Percentiles rank a stretch among this genome's conserved stretches.
Evolutionary conservation across 53 echinoderm and acorn worm genomes (phyloP).

Genomic region (Apostichopus leukothele): DNA sequence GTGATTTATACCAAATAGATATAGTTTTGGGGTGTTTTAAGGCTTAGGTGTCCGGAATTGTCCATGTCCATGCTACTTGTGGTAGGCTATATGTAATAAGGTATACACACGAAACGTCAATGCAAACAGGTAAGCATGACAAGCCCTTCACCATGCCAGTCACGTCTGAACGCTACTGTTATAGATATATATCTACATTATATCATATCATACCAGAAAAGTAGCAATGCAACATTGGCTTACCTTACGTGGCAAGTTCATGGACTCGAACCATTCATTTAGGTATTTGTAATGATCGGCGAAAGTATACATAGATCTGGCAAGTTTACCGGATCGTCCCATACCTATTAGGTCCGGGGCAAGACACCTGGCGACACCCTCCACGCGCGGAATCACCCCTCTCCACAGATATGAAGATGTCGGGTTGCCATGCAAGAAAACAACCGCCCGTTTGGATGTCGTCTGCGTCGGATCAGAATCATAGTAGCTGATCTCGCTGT

Average conservation of each 20-base stretch:
- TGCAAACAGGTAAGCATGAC: too few relatives aligned
- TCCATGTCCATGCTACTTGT: too few relatives aligned
- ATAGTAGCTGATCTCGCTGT: conserved; percentile 65
- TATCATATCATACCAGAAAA: too few relatives aligned
- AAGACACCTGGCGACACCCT: conserved; percentile 59
- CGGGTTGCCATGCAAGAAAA: conserved; percentile 75
- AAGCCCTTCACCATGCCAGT: too few relatives aligned
- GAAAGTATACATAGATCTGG: conserved; percentile 53
- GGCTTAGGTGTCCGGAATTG: too few relatives aligned
- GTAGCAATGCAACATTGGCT: background rate
- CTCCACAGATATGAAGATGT: conserved; percentile 77
- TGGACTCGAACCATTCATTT: conserved; percentile 60
- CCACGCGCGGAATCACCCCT: conserved; percentile 60
- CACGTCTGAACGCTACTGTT: too few relatives aligned
- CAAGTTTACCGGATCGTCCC: conserved; percentile 63
- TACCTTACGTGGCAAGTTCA: conserved; percentile 57
- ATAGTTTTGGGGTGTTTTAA: too few relatives aligned
- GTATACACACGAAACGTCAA: too few relatives aligned
- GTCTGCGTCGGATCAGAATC: conserved; percentile 56
- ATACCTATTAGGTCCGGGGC: conserved; percentile 69
- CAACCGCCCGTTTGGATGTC: conserved; percentile 47
- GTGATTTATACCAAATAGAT: too few relatives aligned
- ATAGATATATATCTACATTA: too few relatives aligned
- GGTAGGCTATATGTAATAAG: too few relatives aligned
- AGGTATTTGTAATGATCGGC: conserved; percentile 63